Base-by-base conservation (phyloP, 2,797 vertebrate genomes). In the Micrastur ruficollis region DNA sequence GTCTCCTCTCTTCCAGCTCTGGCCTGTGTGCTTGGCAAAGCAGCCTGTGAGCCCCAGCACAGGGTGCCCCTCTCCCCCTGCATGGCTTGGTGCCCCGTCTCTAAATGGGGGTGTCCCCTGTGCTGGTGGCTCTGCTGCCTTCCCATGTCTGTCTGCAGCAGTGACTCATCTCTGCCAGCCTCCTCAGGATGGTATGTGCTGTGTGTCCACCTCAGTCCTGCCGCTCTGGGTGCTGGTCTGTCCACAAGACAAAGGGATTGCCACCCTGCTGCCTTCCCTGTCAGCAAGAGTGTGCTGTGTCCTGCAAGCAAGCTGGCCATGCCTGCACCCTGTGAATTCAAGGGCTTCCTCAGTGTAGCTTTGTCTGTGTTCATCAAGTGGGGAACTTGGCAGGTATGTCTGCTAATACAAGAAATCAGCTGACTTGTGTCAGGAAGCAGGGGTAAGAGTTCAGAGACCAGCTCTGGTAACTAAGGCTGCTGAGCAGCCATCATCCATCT, bases 201-300 rank as follows among this genome's bases (percentile, higher is more conserved):
- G 22, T 0, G 3, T 86, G 61, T 26, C 21, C 19, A 10, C 47
- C 50, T 65, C 6, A 0, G 29, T 59, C 53, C 34, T 4, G 1
- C 47, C 1, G 3, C 56, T 44, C 53, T 46, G 38, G 11, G 9
- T 71, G 21, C 80, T 42, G 21, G 12, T 71, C 25, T 21, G 21
- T 38, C 42, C 6, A 9, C 67, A 58, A 19, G 27, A 15, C 1
- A 2, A 46, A 44, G 32, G 23, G 11, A 36, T 58, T 47, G 55
- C 13, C 32, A 29, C 10, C 25, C 46, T 12, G 6, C 59, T 67
- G 44, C n/a, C 32, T n/a, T 19, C 21, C 47, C 49, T 1, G 1
- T 53, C 63, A 21, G 46, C 0, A 3, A 67, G 52, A 52, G 44
- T 2, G 3, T 10, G 6, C 56, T 29, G 58, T 6, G 31, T n/a